A percentile compares a stretch with the other conserved stretches of the same genome.
These are phyloP conservation scores for Lucifuga dentata DNA, from an alignment of 2,113 vertebrate species.

Conservation along the genomic window DNA sequence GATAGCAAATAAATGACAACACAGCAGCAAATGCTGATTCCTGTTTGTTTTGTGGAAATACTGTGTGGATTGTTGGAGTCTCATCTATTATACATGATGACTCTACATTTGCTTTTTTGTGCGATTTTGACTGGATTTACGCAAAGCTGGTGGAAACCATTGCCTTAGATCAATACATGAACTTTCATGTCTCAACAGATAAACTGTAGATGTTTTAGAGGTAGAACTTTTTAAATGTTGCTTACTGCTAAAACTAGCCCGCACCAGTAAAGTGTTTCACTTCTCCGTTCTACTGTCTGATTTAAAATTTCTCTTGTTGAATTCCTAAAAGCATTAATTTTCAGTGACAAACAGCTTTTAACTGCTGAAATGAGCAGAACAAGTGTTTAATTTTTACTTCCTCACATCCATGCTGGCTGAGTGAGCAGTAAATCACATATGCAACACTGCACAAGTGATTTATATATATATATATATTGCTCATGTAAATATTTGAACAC, in stretches of 20 bases:
- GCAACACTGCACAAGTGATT: constrained; percentile 29
- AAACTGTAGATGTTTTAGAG: constrained; percentile 20
- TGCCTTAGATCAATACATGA: neutral
- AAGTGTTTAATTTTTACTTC: constrained; percentile 1
- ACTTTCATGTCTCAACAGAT: constrained; percentile 18
- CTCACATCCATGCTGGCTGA: neutral
- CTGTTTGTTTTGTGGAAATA: too few relatives aligned
- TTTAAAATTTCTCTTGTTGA: neutral
- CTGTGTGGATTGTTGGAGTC: neutral
- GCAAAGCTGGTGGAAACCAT: neutral
- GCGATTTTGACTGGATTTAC: constrained; percentile 11
- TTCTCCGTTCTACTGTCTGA: neutral
- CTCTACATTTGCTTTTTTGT: constrained; percentile 5
- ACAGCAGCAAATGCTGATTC: too few relatives aligned
- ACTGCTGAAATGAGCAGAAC: neutral
- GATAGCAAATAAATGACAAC: too few relatives aligned
- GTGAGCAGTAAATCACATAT: constrained; percentile 5
- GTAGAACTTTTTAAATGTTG: neutral
- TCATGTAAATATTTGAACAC: constrained; percentile 50
- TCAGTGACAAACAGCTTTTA: neutral
- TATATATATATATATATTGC: constrained; percentile 36
- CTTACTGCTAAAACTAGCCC: neutral
- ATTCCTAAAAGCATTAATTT: neutral
- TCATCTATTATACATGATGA: neutral
- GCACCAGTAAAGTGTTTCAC: neutral